A percentile compares a stretch with the other conserved stretches of the same genome.
These are phyloP conservation scores for Saccopteryx bilineata DNA, from an alignment of 2,113 vertebrate species.

Conservation along the genomic window DNA sequence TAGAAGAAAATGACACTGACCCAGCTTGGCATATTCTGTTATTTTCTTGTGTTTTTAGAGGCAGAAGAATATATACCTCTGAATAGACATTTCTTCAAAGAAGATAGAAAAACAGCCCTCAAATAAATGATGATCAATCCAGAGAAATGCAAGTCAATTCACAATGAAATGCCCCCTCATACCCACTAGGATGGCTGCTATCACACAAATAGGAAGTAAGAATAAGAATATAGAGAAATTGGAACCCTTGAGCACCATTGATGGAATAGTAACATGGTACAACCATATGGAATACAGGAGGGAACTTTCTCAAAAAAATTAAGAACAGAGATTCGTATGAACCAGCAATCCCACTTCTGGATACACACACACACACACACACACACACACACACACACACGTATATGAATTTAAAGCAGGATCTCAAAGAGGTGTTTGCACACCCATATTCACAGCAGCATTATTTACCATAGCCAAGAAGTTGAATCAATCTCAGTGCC, in stretches of 20 bases:
- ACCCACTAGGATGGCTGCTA: background rate
- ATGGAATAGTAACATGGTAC: background rate
- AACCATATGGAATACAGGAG: background rate
- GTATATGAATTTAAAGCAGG: background rate
- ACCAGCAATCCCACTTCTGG: background rate
- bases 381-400: too few species aligned
- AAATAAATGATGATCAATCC: background rate
- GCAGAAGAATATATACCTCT: constrained; percentile 14
- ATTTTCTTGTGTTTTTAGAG: background rate
- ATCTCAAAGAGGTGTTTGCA: background rate
- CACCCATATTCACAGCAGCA: background rate
- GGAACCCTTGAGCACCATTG: background rate
- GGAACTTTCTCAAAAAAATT: background rate
- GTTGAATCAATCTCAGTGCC: background rate
- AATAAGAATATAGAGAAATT: background rate
- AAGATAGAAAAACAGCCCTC: background rate
- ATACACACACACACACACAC: background rate
- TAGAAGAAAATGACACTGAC: constrained; percentile 38
- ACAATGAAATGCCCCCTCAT: background rate
- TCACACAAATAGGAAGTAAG: constrained; percentile 1
- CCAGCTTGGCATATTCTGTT: background rate
- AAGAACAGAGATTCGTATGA: constrained; percentile 8
- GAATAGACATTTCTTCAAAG: constrained; percentile 47
- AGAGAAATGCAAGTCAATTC: constrained; percentile 54
- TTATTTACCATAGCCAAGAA: background rate